Conservation (phyloP, 2,113 vertebrate genomes). For the Gobio gobio region DNA sequence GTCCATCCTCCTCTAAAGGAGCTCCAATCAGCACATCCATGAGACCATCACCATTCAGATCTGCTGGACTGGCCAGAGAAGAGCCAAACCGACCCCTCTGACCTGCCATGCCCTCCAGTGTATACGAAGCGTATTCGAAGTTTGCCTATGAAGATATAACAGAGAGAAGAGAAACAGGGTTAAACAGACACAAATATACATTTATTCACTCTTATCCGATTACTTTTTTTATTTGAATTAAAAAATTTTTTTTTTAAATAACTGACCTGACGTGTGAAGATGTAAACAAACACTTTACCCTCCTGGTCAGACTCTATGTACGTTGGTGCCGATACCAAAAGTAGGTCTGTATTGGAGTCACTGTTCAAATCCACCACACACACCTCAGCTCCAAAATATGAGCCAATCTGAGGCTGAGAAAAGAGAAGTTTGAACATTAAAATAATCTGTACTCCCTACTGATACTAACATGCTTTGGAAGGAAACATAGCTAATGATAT, state of each 20-base stretch:
- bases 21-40: slow-evolving; percentile 75
- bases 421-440: neutral
- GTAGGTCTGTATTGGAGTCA: slow-evolving; percentile 69
- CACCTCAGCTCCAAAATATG: slow-evolving; percentile 84
- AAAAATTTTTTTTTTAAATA: no score
- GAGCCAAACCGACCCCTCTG: slow-evolving; percentile 71
- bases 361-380: slow-evolving; percentile 74
- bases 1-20: slow-evolving; percentile 71
- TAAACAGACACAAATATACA: neutral
- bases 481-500: no score
- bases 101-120: slow-evolving; percentile 61
- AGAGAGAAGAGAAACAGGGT: neutral
- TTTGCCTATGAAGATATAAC: neutral
- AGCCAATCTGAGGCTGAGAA: slow-evolving; percentile 74
- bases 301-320: slow-evolving; percentile 71
- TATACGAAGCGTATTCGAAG: rapidly evolving
- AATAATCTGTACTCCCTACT: no score
- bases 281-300: slow-evolving; percentile 80
- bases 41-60: slow-evolving; percentile 68
- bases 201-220: no score
- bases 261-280: slow-evolving; percentile 59
- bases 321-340: slow-evolving; percentile 81
- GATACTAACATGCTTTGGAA: no score
- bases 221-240: no score
- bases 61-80: slow-evolving; percentile 70